Conservation (phyloP, 2,888 invertebrate species). For the Volucella bombylans region DNA sequence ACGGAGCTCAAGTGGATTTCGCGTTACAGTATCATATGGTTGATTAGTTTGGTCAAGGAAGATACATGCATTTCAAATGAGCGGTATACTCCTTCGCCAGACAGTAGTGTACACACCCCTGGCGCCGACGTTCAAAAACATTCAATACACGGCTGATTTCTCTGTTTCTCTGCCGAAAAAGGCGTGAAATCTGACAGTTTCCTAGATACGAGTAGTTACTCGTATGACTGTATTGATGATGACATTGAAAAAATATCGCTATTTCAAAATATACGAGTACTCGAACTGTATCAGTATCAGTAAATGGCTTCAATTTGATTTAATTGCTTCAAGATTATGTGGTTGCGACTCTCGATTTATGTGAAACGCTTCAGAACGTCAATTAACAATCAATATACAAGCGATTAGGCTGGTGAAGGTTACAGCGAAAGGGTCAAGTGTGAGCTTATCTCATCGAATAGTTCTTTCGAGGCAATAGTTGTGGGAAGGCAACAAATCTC, state of each 20-base stretch:
- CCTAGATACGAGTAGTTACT: conserved; percentile 7
- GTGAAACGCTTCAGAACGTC: conserved; percentile 46
- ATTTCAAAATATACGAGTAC: too few relatives aligned
- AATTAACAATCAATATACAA: conserved; percentile 75
- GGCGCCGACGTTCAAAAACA: conserved; percentile 66
- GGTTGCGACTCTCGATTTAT: not conserved
- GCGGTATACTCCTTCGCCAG: conserved; percentile 60
- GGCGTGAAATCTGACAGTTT: conserved; percentile 71
- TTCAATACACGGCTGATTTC: conserved; percentile 4
- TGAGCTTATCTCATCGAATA: conserved; percentile 50
- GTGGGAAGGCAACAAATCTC: conserved; percentile 55
- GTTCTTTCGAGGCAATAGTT: conserved; percentile 35
- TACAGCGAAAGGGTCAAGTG: conserved; percentile 63
- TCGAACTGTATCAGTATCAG: conserved; percentile 16
- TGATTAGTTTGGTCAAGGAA: conserved; percentile 42
- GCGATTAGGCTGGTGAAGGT: conserved; percentile 70
- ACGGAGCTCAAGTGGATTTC: conserved; percentile 63
- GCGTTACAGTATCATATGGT: conserved; percentile 40
- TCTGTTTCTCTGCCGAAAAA: conserved; percentile 28
- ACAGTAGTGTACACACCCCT: conserved; percentile 68
- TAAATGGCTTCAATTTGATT: conserved; percentile 34
- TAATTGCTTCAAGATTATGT: conserved; percentile 63
- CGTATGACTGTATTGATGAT: conserved; percentile 10
- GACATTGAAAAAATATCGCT: conserved; percentile 50
- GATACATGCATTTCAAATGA: conserved; percentile 70